A percentile compares a stretch with the other conserved stretches of the same genome.
phyloP scores from a whole-genome alignment of 2,888 invertebrate genomes.

The Smittia sp. region DNA sequence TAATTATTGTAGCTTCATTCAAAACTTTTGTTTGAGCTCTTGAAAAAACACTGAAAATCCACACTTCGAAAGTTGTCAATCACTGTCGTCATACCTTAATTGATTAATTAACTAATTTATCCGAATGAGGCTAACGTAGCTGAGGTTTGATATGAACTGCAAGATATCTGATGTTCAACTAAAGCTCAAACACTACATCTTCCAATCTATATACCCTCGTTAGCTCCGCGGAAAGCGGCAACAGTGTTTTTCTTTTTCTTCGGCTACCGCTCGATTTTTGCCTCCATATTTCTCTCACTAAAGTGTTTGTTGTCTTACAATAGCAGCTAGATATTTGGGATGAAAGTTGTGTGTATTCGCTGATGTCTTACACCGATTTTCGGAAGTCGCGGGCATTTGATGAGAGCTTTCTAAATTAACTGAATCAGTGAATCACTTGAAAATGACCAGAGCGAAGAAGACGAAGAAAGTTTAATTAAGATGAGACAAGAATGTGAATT shows the following conservation, averaged over 20 bases:
- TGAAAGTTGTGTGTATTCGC: too few relatives aligned
- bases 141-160: conserved; percentile 27
- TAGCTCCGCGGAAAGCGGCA: conserved; percentile 30
- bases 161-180: conserved; percentile 38
- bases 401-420: too few relatives aligned
- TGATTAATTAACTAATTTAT: conserved; percentile 24
- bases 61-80: conserved; percentile 3
- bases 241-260: conserved; percentile 32
- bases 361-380: too few relatives aligned
- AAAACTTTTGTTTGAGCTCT: too few relatives aligned
- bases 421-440: too few relatives aligned
- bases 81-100: conserved; percentile 23
- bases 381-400: too few relatives aligned
- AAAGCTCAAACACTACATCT: conserved; percentile 37
- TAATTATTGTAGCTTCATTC: too few relatives aligned
- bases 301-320: neutral
- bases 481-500: too few relatives aligned
- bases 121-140: conserved; percentile 5
- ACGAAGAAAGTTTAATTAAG: too few relatives aligned
- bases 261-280: conserved; percentile 21
- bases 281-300: conserved; percentile 19
- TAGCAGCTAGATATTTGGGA: too few relatives aligned
- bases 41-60: neutral
- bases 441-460: too few relatives aligned
- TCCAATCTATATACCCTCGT: conserved; percentile 41